Percentiles rank a stretch among this genome's conserved stretches.
These are phyloP conservation scores for Platalea minor DNA, from an alignment of 2,797 vertebrate species.

Conservation along the genomic window DNA sequence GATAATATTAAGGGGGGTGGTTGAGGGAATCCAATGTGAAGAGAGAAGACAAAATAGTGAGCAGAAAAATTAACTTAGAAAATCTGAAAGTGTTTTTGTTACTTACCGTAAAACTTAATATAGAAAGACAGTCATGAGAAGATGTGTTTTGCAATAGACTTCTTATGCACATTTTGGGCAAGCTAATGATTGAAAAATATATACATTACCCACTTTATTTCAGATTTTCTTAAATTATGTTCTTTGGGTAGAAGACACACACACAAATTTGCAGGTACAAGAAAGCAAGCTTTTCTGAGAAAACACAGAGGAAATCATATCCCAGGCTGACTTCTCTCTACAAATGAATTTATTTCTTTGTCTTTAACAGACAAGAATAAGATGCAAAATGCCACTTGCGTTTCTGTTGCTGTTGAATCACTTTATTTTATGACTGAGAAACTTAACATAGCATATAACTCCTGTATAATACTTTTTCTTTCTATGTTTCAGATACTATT, in stretches of 20 bases:
- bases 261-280: neutral
- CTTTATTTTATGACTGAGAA: neutral
- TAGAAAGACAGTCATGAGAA: neutral
- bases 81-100: neutral
- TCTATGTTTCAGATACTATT: neutral
- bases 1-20: neutral
- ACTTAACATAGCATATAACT: neutral
- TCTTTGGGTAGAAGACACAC: neutral
- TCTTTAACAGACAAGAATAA: neutral
- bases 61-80: neutral
- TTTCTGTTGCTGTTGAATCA: neutral
- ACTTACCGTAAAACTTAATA: neutral
- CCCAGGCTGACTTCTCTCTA: neutral
- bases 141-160: neutral
- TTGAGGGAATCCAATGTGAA: neutral
- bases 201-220: neutral
- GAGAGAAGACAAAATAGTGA: neutral
- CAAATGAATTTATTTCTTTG: neutral
- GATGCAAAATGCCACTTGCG: neutral
- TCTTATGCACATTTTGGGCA: neutral
- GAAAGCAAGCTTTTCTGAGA: neutral
- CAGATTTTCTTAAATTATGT: neutral
- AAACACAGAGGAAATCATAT: neutral
- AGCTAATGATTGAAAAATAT: neutral
- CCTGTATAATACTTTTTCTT: neutral